Conservation (phyloP, 2,113 vertebrate species). For the Myanophis thanlyinensis region DNA sequence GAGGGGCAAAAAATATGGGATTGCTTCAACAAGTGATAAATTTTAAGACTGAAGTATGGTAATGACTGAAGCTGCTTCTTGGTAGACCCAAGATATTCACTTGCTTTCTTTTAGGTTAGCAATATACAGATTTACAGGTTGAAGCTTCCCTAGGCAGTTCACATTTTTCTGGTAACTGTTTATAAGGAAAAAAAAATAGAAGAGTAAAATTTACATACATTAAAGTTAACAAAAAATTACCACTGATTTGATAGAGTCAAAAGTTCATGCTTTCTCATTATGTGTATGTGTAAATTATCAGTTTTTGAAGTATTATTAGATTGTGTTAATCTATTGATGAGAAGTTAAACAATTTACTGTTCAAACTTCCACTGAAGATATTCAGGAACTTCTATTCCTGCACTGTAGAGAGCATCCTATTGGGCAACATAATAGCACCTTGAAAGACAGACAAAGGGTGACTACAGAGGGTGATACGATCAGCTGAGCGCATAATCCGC, state of each 20-base stretch:
- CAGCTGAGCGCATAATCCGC: too few species aligned
- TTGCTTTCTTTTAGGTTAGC: not conserved
- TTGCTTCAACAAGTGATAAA: not conserved
- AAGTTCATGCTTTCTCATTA: not conserved
- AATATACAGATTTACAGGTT: not conserved
- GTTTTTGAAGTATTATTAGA: not conserved
- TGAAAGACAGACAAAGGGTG: too few species aligned
- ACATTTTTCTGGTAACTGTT: not conserved
- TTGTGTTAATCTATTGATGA: not conserved
- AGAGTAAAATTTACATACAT: not conserved
- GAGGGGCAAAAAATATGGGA: not conserved
- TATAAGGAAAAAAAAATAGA: not conserved
- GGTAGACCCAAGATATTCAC: not conserved
- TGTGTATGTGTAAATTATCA: not conserved
- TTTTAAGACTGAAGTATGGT: not conserved
- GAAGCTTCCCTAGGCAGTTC: not conserved
- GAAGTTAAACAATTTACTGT: not conserved
- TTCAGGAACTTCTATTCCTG: too few species aligned
- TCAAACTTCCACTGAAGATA: too few species aligned
- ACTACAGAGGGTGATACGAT: too few species aligned
- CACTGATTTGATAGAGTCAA: not conserved
- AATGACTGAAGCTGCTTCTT: not conserved
- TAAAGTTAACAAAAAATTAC: not conserved
- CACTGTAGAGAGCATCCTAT: too few species aligned
- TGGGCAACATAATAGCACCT: too few species aligned